Evolutionary conservation across 2,888 invertebrate genomes (phyloP), one percentile per base, ranked within the genome.

Genomic region (Ramazzottius varieornatus): DNA sequence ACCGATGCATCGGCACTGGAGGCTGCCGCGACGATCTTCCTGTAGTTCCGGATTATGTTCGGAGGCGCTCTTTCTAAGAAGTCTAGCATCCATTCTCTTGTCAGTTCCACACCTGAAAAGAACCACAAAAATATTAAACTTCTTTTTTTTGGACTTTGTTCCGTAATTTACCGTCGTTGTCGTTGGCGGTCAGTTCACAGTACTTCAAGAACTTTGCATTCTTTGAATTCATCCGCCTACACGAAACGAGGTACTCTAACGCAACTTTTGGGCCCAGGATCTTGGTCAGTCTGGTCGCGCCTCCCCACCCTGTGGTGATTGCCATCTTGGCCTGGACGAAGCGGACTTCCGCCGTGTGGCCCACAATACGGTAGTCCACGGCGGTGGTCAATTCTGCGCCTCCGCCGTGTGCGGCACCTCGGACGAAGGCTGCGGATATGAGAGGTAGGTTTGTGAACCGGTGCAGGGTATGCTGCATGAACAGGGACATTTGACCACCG

Each of bases 381-480:
- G 77, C 74, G 32, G 77, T 73, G 0, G 76, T 72, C 8, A 81
- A 66, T 70, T 81, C 81, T 1, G 81, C 78, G 1, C 81, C 81
- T 1, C 81, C 81, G 4, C 81, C 81, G 1, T 81, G 68, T 1
- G 81, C 79, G 67, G 70, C 71, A 29, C 81, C 81, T 66, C 78
- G 71, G 16, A 81, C 72, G 4, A 79, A 70, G 29, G 79, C 78
- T 1, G 79, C 74, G 40, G 78, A 77, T 1, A 81, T 69, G n/a
- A 80, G 66, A 0, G 80, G 80, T 20, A 81, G 71, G 1, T 71
- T 71, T 33, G 72, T 72, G 8, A 81, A 71, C 33, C 76, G 71
- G 4, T 71, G 70, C 32, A 78, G 69, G 1, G 75, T 71, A 65
- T 75, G 69, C 32, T 79, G 78, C 78, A 81, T 80, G 33, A 77